Percentiles rank a stretch among this genome's conserved stretches.
Evolutionary conservation across 2,113 vertebrate genomes (phyloP).

Genomic region (Dromiciops gliroides): DNA sequence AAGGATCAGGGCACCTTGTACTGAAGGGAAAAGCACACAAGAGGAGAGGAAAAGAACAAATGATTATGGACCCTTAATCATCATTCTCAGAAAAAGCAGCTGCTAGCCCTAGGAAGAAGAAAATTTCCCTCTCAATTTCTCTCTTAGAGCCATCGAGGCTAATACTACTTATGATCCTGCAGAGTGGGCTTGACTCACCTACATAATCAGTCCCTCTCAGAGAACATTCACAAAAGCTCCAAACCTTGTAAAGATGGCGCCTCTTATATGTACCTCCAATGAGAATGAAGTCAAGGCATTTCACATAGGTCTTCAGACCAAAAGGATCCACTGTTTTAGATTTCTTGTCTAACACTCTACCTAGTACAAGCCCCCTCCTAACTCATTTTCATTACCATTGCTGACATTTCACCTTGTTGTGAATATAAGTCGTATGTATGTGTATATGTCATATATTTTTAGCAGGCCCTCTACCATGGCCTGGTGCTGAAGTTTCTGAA

Average conservation of each 20-base stretch:
- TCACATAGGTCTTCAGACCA: constrained; percentile 19
- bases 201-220: constrained; percentile 51
- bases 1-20: constrained; percentile 92
- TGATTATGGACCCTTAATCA: neutral
- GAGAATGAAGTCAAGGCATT: constrained; percentile 19
- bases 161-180: neutral
- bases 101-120: constrained; percentile 12
- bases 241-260: constrained; percentile 41
- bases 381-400: constrained; percentile 11
- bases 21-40: constrained; percentile 78
- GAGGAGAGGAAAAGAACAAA: neutral
- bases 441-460: neutral
- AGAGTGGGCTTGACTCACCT: neutral
- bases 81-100: constrained; percentile 10
- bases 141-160: constrained; percentile 20
- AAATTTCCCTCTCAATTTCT: neutral
- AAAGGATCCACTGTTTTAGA: constrained; percentile 37
- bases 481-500: neutral
- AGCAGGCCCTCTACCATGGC: neutral
- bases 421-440: no score
- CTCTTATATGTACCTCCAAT: constrained; percentile 7
- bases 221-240: constrained; percentile 29
- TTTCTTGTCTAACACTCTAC: constrained; percentile 19
- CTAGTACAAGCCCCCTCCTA: constrained; percentile 32
- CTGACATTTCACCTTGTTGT: neutral